These are phyloP conservation scores for Drosophila austrosaltans DNA, from an alignment of 2,888 invertebrate genomes.

Conservation along the genomic window DNA sequence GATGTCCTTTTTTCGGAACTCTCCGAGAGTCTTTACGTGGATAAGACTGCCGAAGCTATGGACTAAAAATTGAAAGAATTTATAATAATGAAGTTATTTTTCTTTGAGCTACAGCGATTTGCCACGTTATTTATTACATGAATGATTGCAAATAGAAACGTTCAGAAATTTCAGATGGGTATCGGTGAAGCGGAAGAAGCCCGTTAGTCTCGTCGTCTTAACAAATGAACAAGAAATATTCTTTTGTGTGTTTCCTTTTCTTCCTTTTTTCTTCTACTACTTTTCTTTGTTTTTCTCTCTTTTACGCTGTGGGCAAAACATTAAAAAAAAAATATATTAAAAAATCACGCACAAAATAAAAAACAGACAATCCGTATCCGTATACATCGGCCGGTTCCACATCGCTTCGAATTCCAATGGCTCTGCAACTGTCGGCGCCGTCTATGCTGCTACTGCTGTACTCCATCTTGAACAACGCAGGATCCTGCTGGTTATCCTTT, in stretches of 20 bases:
- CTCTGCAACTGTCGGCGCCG: slow-evolving; percentile 17
- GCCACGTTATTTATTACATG: not conserved
- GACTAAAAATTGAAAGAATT: too few relatives aligned
- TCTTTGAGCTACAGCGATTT: not conserved
- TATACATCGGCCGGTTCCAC: slow-evolving; percentile 44
- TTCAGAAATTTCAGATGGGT: not conserved
- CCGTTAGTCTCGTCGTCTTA: slow-evolving; percentile 26
- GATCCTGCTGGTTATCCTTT: slow-evolving; percentile 14
- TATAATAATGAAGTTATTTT: too few relatives aligned
- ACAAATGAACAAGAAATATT: slow-evolving; percentile 66
- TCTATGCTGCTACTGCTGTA: slow-evolving; percentile 50
- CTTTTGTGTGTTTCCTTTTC: slow-evolving; percentile 73
- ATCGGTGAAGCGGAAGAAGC: not conserved
- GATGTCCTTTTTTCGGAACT: too few relatives aligned
- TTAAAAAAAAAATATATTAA: slow-evolving; percentile 41
- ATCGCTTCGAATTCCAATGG: slow-evolving; percentile 5
- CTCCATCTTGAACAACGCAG: slow-evolving; percentile 32
- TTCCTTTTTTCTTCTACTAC: slow-evolving; percentile 70
- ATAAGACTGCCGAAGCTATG: too few relatives aligned
- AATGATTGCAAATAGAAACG: not conserved
- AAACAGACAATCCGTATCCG: slow-evolving; percentile 64
- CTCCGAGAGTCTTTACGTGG: too few relatives aligned
- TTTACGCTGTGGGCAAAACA: slow-evolving; percentile 72
- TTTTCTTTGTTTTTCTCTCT: slow-evolving; percentile 69
- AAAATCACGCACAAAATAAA: slow-evolving; percentile 22